Conservation (phyloP, 92 coral and sea anemone species). For the Epizoanthus rinbou region DNA sequence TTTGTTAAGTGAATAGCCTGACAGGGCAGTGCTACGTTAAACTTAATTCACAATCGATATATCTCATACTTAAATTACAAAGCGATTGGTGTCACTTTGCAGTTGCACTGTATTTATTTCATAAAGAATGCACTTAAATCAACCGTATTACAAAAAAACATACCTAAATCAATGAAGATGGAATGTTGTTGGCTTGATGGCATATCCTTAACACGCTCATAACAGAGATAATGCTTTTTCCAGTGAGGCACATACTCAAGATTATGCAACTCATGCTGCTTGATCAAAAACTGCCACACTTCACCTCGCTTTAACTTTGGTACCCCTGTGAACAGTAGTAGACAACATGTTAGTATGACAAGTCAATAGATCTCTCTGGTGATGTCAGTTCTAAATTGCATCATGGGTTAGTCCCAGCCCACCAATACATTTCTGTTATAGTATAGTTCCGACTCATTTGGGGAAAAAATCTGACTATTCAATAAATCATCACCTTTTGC, state of each 20-base stretch:
- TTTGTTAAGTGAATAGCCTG: not conserved
- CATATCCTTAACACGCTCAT: conserved; percentile 75
- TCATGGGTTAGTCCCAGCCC: not conserved
- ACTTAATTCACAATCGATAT: too few species aligned
- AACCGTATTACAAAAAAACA: conserved; percentile 3
- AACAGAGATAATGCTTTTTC: conserved; percentile 48
- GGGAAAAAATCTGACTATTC: too few species aligned
- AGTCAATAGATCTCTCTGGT: not conserved
- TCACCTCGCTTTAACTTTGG: conserved; percentile 92
- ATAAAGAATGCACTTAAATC: conserved; percentile 72
- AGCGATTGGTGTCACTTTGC: too few species aligned
- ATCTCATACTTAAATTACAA: too few species aligned
- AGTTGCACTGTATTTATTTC: too few species aligned
- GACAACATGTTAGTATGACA: not conserved
- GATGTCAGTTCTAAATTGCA: not conserved
- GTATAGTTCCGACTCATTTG: too few species aligned
- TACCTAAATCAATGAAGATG: conserved; percentile 94
- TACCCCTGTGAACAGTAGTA: conserved; percentile 64
- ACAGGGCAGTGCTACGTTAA: not conserved
- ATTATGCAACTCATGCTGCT: conserved; percentile 68
- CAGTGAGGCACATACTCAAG: conserved; percentile 51
- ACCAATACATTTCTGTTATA: too few species aligned
- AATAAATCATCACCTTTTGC: too few species aligned
- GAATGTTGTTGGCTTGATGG: conserved; percentile 88
- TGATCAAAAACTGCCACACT: conserved; percentile 88